A percentile compares a stretch with the other conserved stretches of the same genome.
phyloP scores from a whole-genome alignment of 92 coral and sea anemone species.

The Epizoanthus fatuus region DNA sequence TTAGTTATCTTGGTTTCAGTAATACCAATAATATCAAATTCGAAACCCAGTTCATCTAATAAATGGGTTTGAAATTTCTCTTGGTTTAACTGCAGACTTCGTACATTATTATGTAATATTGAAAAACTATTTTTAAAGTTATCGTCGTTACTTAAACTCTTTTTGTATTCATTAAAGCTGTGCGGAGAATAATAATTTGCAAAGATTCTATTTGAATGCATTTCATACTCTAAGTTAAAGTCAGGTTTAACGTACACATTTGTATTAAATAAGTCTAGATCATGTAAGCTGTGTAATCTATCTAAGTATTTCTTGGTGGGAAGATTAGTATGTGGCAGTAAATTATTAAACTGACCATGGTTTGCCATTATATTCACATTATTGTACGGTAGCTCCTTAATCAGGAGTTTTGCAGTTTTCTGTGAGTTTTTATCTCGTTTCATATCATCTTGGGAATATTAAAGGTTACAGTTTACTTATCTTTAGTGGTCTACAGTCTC shows the following conservation, averaged over 20 bases:
- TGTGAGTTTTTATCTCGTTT: constrained; percentile 21
- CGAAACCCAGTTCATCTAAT: constrained; percentile 23
- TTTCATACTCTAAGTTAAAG: constrained; percentile 6
- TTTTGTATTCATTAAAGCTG: constrained; percentile 14
- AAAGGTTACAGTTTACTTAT: constrained; percentile 14
- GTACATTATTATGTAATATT: constrained; percentile 25
- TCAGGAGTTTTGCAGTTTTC: constrained; percentile 24
- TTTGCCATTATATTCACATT: constrained; percentile 15
- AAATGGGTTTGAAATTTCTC: constrained; percentile 21
- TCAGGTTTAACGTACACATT: constrained; percentile 17
- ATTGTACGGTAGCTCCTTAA: constrained; percentile 31
- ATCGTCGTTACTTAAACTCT: constrained; percentile 12
- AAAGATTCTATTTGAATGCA: constrained; percentile 1
- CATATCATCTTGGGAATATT: neutral
- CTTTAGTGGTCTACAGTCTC: constrained; percentile 28
- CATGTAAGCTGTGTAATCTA: constrained; percentile 14
- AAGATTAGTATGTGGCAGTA: constrained; percentile 22
- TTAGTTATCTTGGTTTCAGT: constrained; percentile 28
- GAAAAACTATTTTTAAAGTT: constrained; percentile 23
- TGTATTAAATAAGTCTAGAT: constrained; percentile 20
- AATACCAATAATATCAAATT: constrained; percentile 22
- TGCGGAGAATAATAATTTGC: constrained; percentile 15
- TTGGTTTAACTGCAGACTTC: constrained; percentile 27
- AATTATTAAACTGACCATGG: constrained; percentile 21
- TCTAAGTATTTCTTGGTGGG: constrained; percentile 19